A percentile compares a stretch with the other conserved stretches of the same genome.
phyloP scores from a whole-genome alignment of 2,797 vertebrate genomes.

The Oreochromis grahami region DNA sequence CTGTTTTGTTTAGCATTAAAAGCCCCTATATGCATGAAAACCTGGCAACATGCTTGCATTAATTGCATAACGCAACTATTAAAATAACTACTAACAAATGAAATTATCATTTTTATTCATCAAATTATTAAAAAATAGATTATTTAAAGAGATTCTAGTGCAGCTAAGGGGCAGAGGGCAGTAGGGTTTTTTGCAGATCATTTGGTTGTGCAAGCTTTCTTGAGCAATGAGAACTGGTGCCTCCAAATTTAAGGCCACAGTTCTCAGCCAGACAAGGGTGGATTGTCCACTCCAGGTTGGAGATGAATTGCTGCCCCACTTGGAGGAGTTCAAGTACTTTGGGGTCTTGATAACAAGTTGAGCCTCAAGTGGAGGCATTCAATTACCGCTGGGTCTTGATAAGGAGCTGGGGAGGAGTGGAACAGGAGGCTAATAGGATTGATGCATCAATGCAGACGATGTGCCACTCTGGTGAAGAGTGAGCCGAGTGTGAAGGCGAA shows the following conservation, averaged over 20 bases:
- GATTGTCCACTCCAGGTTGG: neutral
- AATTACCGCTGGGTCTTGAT: neutral
- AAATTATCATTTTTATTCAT: neutral
- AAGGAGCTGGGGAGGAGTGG: neutral
- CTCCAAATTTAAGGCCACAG: neutral
- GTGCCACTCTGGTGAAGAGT: neutral
- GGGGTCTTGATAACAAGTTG: neutral
- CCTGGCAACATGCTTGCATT: neutral
- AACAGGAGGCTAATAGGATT: neutral
- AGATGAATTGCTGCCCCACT: neutral
- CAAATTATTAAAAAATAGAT: neutral
- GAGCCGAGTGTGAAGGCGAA: neutral
- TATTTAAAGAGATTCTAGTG: neutral
- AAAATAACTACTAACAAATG: neutral
- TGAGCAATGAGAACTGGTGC: neutral
- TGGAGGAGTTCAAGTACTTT: neutral
- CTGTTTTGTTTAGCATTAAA: neutral
- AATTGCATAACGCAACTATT: neutral
- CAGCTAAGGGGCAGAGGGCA: neutral
- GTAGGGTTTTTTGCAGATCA: neutral
- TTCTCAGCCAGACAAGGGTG: neutral
- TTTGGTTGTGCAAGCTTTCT: neutral
- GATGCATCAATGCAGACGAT: neutral
- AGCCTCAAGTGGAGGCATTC: neutral
- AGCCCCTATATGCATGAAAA: neutral